Base-by-base conservation (phyloP, 2,797 vertebrate species). In the Morus bassanus region DNA sequence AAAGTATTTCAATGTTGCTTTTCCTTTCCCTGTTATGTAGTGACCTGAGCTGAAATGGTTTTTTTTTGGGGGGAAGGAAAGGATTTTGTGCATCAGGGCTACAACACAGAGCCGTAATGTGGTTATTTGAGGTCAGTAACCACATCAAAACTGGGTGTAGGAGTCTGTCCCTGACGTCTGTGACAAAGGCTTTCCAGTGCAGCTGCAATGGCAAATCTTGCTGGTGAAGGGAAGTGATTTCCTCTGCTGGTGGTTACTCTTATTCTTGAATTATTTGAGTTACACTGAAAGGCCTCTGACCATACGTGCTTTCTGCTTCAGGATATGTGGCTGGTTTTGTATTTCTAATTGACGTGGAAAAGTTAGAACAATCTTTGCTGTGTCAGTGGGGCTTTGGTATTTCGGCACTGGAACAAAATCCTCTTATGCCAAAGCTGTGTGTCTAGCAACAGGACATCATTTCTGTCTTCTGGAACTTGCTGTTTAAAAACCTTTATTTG, bases 31-130 rank as follows among this genome's bases (percentile, higher is more conserved):
- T 23, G 15, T 30, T 1, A 0, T 5, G 45, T 3, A 54, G 59
- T 4, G 41, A 2, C n/a, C 9, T 19, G 48, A 30, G 77, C 75
- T 79, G 91, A 24, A 50, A 0, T 13, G 64, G 7, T 43, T 59
- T 82, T 88, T 91, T 87, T 91, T 57, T 53, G 4, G 27, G 45
- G 64, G 56, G 53, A 67, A 73, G 65, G 57, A 43, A 48, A 72
- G 61, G 46, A 23, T 53, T 89, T 69, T 53, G 77, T 68, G 69
- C 60, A 1, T 6, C 24, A 5, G 45, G n/a, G 63, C 65, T 64
- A 0, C 28, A 7, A 5, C 2, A 0, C 48, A 15, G 57, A 45
- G 69, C 54, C 4, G 0, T 5, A 19, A 17, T 3, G 59, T 70
- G 84, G 64, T 37, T 65, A 8, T 79, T 79, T 63, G 68, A 72